Conservation (phyloP, 1,140 invertebrate species). For the Gonatopus flavifemur region DNA sequence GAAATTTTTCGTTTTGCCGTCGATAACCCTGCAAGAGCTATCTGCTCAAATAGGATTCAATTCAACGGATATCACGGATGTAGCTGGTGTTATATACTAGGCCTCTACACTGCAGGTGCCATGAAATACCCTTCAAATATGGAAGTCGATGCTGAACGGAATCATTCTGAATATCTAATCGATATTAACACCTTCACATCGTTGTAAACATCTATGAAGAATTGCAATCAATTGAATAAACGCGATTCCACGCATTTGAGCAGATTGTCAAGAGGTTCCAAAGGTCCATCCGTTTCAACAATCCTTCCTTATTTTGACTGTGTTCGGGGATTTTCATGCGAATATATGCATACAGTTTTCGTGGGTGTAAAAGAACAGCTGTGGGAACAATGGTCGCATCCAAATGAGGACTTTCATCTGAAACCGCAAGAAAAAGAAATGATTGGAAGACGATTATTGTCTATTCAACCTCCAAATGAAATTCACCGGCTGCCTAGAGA, state of each 20-base stretch:
- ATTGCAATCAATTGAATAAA: too few relatives aligned
- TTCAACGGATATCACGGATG: too few relatives aligned
- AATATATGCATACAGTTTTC: conserved; percentile 27
- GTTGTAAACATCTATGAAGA: too few relatives aligned
- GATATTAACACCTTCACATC: too few relatives aligned
- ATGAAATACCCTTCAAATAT: too few relatives aligned
- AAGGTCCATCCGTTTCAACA: conserved; percentile 14
- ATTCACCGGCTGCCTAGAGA: conserved; percentile 14
- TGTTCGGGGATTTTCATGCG: conserved; percentile 19
- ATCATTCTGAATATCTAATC: too few relatives aligned
- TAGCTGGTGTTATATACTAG: conserved; percentile 28
- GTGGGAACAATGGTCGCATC: conserved; percentile 13
- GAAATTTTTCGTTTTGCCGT: conserved; percentile 18
- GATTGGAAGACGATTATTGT: conserved; percentile 8
- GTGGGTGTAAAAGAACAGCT: conserved; percentile 21
- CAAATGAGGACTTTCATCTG: neutral
- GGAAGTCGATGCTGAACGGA: too few relatives aligned
- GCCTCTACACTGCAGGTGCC: too few relatives aligned
- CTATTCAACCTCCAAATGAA: conserved; percentile 14
- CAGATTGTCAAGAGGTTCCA: too few relatives aligned
- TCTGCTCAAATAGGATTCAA: conserved; percentile 25
- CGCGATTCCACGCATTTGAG: too few relatives aligned
- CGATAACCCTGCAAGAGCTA: conserved; percentile 24
- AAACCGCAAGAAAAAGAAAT: neutral
- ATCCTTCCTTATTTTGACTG: conserved; percentile 19